Conservation (phyloP, 2,113 vertebrate genomes). For the Peucedramus taeniatus region DNA sequence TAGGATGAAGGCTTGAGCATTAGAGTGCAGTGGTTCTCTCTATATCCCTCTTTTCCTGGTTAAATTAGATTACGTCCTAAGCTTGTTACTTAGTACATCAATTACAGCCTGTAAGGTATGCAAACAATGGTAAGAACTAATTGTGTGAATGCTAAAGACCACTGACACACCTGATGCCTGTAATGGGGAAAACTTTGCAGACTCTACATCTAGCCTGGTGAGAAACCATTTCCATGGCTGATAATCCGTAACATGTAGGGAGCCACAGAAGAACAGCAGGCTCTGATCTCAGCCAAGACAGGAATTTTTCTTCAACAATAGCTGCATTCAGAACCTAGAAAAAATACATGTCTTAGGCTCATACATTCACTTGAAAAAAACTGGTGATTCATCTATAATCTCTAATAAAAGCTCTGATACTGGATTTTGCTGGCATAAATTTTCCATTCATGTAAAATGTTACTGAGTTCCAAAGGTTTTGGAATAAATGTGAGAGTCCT, state of each 20-base stretch:
- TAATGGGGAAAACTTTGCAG: slow-evolving; percentile 78
- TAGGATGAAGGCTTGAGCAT: neutral
- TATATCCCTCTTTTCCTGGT: neutral
- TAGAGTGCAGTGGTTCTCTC: neutral
- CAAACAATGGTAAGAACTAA: neutral
- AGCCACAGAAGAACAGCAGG: slow-evolving; percentile 81
- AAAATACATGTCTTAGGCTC: neutral
- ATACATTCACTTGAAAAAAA: neutral
- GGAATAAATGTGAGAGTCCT: neutral
- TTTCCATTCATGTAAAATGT: neutral
- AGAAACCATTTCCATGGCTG: slow-evolving; percentile 62
- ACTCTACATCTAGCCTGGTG: slow-evolving; percentile 75
- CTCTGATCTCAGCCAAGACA: slow-evolving; percentile 78
- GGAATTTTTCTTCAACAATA: slow-evolving; percentile 73
- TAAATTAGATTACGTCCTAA: neutral
- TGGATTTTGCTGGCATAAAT: neutral
- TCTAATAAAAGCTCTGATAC: neutral
- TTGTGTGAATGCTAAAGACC: neutral
- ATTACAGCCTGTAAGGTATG: neutral
- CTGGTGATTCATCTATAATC: neutral
- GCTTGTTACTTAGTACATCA: neutral
- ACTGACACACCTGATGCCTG: slow-evolving; percentile 75
- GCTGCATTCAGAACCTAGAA: slow-evolving; percentile 63
- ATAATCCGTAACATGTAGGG: slow-evolving; percentile 75
- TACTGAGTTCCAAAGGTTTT: neutral